Base-by-base conservation (phyloP, 2,888 invertebrate species). In the Exephanes ischioxanthus region DNA sequence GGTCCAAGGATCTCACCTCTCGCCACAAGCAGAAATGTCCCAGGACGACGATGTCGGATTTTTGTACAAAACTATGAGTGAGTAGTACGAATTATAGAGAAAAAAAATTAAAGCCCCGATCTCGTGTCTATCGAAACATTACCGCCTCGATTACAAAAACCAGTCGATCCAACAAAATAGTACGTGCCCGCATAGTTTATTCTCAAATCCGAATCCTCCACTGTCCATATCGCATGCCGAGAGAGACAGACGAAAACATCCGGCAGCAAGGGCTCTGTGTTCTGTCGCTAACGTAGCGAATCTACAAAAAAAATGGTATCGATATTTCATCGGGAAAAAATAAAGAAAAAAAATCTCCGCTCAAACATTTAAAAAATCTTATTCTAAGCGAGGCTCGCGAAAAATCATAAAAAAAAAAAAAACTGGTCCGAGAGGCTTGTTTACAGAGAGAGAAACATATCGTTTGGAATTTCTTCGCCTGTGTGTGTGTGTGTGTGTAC, bases 1-100 rank as follows among this genome's bases (percentile, higher is more conserved):
- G 33, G 26, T 16, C 63, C 30, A 80, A 83, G 83, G 83, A 83
- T 75, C 63, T 33, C 33, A 33, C 73, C 55, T 77, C 73, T 53
- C 58, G 37, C 80, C 76, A 76, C 26, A 33, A 41, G 26, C 72
- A 45, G 70, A 89, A 89, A 93, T 93, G 93, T 93, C 93, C 81
- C 93, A 93, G 87, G 93, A 93, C 80, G 94, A 94, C 87, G 94
- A 94, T 88, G 94, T 94, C 68, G 93, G 94, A 84, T 94, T 94
- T 90, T 90, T 94, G 70, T 94, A 93, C 87, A 94, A 94, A 91
- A 94, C 94, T 51, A 94, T 94, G 94, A 94, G 94, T 94, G 86
- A 94, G 94, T 93, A 81, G 70, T 66, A 70, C 41, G 26, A 37
- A 37, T 37, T 48, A 14, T 51, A 66, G 55, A 6, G 26, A 5